Evolutionary conservation across 2,113 vertebrate species (phyloP).

Genomic region (Lepus americanus): DNA sequence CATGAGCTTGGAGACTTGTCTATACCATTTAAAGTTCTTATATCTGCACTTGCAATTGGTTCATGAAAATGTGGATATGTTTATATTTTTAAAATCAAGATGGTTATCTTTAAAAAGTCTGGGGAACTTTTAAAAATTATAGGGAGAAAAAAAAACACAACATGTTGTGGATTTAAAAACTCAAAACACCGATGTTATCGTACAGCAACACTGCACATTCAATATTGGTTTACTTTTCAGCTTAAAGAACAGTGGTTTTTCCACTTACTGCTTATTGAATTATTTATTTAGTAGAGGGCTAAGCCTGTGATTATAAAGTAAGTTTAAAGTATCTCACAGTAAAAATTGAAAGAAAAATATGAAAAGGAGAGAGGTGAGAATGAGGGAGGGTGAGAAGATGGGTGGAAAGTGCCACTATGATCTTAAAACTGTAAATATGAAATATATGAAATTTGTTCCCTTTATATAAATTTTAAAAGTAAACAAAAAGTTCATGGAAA

Average conservation of each 20-base stretch:
- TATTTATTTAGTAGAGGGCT: too few relatives aligned
- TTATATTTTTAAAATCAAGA: not conserved
- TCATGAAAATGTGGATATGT: not conserved
- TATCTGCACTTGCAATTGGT: not conserved
- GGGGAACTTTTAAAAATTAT: conserved; percentile 8
- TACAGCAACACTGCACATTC: not conserved
- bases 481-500: too few relatives aligned
- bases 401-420: too few relatives aligned
- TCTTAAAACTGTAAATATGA: too few relatives aligned
- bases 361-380: too few relatives aligned
- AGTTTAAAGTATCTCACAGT: too few relatives aligned
- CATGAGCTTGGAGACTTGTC: not conserved
- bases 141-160: not conserved
- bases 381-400: too few relatives aligned
- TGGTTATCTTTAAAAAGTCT: not conserved
- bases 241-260: not conserved
- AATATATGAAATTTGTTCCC: too few relatives aligned
- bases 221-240: not conserved
- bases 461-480: too few relatives aligned
- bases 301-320: too few relatives aligned
- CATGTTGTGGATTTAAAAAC: not conserved
- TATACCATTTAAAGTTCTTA: conserved; percentile 3
- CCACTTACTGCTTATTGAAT: too few relatives aligned
- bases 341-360: too few relatives aligned
- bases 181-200: not conserved